Conservation (phyloP, 2,888 invertebrate species). For the Cosmopolites sordidus region DNA sequence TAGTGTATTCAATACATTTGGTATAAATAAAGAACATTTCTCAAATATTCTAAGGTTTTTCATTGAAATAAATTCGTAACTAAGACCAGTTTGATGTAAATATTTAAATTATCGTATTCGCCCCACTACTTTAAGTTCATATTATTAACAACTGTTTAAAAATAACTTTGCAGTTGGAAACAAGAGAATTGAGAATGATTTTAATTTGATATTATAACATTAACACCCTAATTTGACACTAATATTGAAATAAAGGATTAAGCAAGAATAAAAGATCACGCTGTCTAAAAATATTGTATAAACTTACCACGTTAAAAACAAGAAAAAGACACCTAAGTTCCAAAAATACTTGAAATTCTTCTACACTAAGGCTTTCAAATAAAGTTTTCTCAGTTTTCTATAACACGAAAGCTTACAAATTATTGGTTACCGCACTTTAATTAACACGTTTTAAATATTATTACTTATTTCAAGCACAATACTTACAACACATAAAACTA, state of each 20-base stretch:
- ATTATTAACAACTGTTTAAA: neutral
- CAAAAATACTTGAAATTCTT: slow-evolving; percentile 20
- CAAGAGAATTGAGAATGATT: neutral
- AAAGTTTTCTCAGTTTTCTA: slow-evolving; percentile 6
- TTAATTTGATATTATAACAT: neutral
- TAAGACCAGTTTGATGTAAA: neutral
- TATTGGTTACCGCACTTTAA: neutral
- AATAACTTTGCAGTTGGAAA: neutral
- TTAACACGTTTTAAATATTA: neutral
- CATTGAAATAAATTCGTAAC: neutral
- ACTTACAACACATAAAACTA: slow-evolving; percentile 15
- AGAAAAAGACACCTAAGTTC: slow-evolving; percentile 12
- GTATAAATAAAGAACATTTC: slow-evolving; percentile 15
- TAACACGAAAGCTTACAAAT: neutral
- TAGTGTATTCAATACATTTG: slow-evolving; percentile 13
- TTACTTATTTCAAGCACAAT: slow-evolving; percentile 11
- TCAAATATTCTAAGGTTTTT: neutral
- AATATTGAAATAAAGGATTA: neutral
- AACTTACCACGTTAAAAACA: slow-evolving; percentile 17
- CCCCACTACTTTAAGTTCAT: neutral
- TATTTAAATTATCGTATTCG: neutral
- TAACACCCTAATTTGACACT: neutral
- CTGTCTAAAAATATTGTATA: neutral
- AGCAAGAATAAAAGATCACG: neutral
- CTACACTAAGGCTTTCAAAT: slow-evolving; percentile 12